phyloP scores from a whole-genome alignment of 1,140 invertebrate species.

The Aradophagus sp. region DNA sequence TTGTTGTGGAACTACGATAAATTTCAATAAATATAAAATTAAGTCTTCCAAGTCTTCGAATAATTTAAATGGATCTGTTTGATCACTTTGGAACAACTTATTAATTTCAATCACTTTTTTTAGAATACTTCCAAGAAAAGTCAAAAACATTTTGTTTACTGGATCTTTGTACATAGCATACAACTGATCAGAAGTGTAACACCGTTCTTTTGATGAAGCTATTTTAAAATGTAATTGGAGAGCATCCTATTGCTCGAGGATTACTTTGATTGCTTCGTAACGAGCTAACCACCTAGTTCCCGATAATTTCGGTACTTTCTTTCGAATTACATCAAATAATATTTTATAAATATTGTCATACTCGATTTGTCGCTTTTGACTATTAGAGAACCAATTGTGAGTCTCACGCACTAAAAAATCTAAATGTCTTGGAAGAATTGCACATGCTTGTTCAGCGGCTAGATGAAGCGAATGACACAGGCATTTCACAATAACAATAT shows the following conservation, averaged over 20 bases:
- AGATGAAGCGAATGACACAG: constrained; percentile 68
- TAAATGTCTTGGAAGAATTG: constrained; percentile 57
- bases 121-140: constrained; percentile 6
- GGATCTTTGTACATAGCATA: neutral
- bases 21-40: constrained; percentile 19
- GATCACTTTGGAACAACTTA: constrained; percentile 33
- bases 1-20: constrained; percentile 26
- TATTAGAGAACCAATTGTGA: constrained; percentile 44
- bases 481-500: constrained; percentile 64
- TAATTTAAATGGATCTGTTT: constrained; percentile 32
- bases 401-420: constrained; percentile 59
- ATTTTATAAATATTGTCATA: neutral
- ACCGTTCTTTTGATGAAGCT: neutral
- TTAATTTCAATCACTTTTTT: constrained; percentile 17
- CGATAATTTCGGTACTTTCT: neutral
- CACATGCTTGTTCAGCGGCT: constrained; percentile 64
- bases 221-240: neutral
- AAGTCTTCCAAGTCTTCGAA: constrained; percentile 43
- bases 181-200: neutral
- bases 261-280: neutral
- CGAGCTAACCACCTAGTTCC: neutral
- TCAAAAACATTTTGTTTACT: neutral
- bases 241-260: neutral
- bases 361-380: neutral
- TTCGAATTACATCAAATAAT: neutral